Base-by-base conservation (phyloP, 2,113 vertebrate species). In the Poicephalus meyeri region DNA sequence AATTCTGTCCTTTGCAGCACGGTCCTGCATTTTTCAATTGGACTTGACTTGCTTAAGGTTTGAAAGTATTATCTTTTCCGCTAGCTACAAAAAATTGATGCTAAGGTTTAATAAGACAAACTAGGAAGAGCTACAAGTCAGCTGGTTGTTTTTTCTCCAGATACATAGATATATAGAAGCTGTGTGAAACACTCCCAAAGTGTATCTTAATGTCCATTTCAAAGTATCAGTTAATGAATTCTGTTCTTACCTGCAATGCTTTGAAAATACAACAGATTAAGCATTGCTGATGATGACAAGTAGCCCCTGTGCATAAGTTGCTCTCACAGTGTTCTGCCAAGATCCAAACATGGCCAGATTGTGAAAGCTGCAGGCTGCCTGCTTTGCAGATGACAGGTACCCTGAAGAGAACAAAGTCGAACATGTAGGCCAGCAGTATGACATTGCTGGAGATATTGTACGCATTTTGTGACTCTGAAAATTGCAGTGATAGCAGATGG, bases 321-420 rank as follows among this genome's bases (percentile, higher is more conserved):
- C 55, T 91, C 74, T 86, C 74, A 52, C 24, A 37, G 26, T 68
- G 41, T 79, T 86, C 81, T 91, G 68, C 74, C 89, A 96, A 86
- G 71, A 83, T 89, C 17, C 80, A 42, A 83, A 94, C 91, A 26
- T 20, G 46, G 64, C 81, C 89, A 96, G 93, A 94, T 88, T 90
- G 88, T 82, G 79, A 80, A 80, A 94, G 81, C 85, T 86, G 85
- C 33, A 13, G 79, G 85, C 64, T 89, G 87, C 42, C 91, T 91
- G 85, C 88, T 91, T 86, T 93, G 63, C 63, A 73, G 79, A 66
- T 80, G 87, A 82, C 79, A 94, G 70, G 47, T 90, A 56, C 76
- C 88, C 80, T 89, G 65, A 91, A 44, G 79, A 88, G 91, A 96
- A 77, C 71, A 90, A 91, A 95, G 93, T 91, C 63, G 86, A 91